Evolutionary conservation across 2,888 invertebrate genomes (phyloP).

Genomic region (Schizaphis graminum): DNA sequence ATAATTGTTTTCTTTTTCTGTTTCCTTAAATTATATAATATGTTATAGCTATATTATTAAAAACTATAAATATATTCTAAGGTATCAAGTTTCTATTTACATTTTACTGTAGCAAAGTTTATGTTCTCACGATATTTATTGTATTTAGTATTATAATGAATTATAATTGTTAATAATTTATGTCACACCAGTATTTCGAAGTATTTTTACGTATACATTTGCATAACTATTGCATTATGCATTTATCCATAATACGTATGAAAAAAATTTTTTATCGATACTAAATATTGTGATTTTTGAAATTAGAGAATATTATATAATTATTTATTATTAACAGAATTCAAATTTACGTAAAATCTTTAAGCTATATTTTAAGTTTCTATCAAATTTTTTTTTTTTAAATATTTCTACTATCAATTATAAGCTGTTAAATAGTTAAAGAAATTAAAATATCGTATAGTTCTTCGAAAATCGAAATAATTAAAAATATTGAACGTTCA

Average conservation of each 20-base stretch:
- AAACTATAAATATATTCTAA: background rate
- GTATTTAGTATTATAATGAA: background rate
- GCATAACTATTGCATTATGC: background rate
- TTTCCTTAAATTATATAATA: background rate
- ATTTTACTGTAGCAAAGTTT: background rate
- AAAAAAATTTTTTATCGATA: background rate
- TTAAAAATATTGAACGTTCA: background rate
- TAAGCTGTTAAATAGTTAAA: background rate
- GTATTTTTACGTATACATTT: background rate
- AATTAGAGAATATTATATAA: background rate
- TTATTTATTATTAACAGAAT: background rate
- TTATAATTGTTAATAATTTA: background rate
- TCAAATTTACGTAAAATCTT: background rate
- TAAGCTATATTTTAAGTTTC: background rate
- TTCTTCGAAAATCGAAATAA: background rate
- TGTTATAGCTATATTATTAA: background rate
- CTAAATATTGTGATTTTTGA: background rate
- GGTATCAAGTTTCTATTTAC: background rate
- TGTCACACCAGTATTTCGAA: background rate
- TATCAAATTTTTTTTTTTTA: background rate
- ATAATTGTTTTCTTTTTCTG: background rate
- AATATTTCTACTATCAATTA: background rate
- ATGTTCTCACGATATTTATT: background rate
- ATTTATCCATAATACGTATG: background rate
- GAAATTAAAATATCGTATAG: background rate